These are phyloP conservation scores for Sciurus carolinensis DNA, from an alignment of 2,797 vertebrate genomes.

Conservation along the genomic window DNA sequence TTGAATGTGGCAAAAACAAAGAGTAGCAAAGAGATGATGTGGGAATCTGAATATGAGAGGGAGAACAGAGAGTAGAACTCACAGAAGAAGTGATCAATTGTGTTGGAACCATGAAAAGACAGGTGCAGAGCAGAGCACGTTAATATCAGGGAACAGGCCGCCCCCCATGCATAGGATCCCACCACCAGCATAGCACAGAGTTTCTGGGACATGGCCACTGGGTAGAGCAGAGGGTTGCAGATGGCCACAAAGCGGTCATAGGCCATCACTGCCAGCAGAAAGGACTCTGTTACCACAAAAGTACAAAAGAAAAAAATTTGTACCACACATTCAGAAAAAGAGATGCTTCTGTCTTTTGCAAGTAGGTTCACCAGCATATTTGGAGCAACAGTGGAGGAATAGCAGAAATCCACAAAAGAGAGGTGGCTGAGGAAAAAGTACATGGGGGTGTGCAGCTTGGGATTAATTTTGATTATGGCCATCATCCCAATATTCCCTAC, in stretches of 20 bases:
- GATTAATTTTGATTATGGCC: too few relatives aligned
- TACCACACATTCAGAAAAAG: constrained; percentile 71
- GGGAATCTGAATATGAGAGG: too few relatives aligned
- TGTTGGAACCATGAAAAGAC: constrained; percentile 71
- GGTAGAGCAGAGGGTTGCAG: constrained; percentile 76
- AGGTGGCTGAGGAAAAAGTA: too few relatives aligned
- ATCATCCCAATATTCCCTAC: too few relatives aligned
- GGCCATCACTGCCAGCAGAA: constrained; percentile 66
- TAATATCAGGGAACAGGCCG: constrained; percentile 70
- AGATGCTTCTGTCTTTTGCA: constrained; percentile 77
- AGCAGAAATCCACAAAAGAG: too few relatives aligned
- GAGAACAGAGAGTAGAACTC: too few relatives aligned
- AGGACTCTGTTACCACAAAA: constrained; percentile 70
- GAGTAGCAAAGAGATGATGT: constrained; percentile 29
- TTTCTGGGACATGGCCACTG: constrained; percentile 59
- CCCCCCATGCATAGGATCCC: constrained; percentile 62
- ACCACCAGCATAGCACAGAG: constrained; percentile 42
- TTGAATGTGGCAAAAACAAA: constrained; percentile 55
- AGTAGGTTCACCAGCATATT: too few relatives aligned
- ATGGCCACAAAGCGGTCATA: constrained; percentile 83
- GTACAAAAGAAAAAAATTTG: constrained; percentile 83
- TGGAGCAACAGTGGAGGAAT: too few relatives aligned
- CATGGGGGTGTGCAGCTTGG: too few relatives aligned
- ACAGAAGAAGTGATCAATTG: too few relatives aligned
- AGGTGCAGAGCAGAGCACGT: constrained; percentile 68